Conservation (phyloP, 2,797 vertebrate species). For the Enteromius paludinosus region DNA sequence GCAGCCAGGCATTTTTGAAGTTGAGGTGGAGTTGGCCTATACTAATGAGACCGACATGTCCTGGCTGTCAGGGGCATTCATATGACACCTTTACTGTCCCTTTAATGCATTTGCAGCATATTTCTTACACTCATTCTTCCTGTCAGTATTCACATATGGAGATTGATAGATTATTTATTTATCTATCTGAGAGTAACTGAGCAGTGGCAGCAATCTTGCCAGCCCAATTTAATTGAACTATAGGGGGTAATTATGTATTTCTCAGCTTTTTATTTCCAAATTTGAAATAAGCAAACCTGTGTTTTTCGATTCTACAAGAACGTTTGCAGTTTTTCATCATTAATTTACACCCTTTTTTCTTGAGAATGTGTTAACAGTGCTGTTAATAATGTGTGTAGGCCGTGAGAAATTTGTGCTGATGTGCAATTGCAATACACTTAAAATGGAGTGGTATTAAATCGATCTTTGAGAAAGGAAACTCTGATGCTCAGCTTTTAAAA, state of each 20-base stretch:
- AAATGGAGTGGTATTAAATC: not conserved
- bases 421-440: not conserved
- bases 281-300: not conserved
- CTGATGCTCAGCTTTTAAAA: not conserved
- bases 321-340: not conserved
- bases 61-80: slow-evolving; percentile 13
- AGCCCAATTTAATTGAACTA: not conserved
- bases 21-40: slow-evolving; percentile 12
- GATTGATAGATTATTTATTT: not conserved
- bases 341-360: not conserved
- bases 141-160: not conserved
- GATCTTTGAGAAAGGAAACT: not conserved
- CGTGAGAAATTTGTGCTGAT: not conserved
- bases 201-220: not conserved
- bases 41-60: slow-evolving; percentile 25
- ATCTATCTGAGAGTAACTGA: not conserved
- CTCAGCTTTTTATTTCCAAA: not conserved
- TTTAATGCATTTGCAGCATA: not conserved
- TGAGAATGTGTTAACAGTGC: not conserved
- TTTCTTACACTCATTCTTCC: not conserved
- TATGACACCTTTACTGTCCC: not conserved
- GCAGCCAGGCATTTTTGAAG: slow-evolving; percentile 18
- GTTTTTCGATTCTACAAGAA: not conserved
- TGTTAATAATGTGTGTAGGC: not conserved
- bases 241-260: not conserved